phyloP scores from a whole-genome alignment of 1,140 invertebrate species.

The Meloidogyne hapla region DNA sequence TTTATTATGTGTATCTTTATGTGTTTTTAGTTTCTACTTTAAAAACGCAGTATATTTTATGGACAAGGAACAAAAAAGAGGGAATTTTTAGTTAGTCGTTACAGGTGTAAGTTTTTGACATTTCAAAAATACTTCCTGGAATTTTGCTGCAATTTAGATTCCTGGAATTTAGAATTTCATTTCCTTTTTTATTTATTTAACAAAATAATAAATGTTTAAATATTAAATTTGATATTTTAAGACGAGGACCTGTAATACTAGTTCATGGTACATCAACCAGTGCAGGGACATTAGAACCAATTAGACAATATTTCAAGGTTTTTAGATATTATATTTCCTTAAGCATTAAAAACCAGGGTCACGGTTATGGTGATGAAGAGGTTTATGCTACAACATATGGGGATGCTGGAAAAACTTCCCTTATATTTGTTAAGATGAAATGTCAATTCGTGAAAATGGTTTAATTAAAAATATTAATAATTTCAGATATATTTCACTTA shows the following conservation, averaged over 20 bases:
- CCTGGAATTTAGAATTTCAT: too few species aligned
- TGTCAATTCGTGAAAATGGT: conserved; percentile 27
- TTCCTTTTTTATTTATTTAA: neutral
- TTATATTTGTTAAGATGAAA: conserved; percentile 19
- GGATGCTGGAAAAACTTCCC: neutral
- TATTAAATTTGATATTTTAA: conserved; percentile 7
- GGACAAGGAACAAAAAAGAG: too few species aligned
- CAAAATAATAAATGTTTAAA: neutral
- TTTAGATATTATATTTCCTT: too few species aligned
- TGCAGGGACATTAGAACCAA: conserved; percentile 22
- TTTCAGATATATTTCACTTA: neutral
- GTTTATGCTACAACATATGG: conserved; percentile 34
- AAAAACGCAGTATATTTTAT: too few species aligned
- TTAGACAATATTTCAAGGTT: conserved; percentile 9
- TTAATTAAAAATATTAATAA: neutral
- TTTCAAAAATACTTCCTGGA: too few species aligned
- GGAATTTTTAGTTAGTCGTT: too few species aligned
- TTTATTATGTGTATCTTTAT: too few species aligned
- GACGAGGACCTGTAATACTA: conserved; percentile 15
- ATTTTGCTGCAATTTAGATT: too few species aligned
- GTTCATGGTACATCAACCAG: conserved; percentile 25
- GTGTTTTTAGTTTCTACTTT: too few species aligned
- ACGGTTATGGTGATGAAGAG: conserved; percentile 26
- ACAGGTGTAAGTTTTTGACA: too few species aligned
- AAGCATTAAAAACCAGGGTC: too few species aligned